Percentiles rank a stretch among this genome's conserved stretches.
These are phyloP conservation scores for Spinibarbus caldwelli DNA, from an alignment of 2,797 vertebrate species.

Conservation along the genomic window DNA sequence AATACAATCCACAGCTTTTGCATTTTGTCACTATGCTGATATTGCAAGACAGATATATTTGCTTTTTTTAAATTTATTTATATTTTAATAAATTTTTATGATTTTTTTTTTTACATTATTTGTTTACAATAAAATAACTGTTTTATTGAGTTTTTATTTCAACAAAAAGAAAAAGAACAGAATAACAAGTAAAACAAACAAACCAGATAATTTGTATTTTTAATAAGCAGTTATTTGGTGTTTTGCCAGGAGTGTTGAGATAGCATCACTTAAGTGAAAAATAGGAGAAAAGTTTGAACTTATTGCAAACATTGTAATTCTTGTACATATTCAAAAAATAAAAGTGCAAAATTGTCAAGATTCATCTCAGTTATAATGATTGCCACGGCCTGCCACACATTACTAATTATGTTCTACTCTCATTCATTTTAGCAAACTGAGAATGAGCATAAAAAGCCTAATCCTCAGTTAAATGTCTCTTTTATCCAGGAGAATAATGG, in stretches of 20 bases:
- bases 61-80: neutral
- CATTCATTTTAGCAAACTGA: neutral
- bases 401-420: neutral
- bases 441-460: neutral
- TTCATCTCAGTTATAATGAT: neutral
- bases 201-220: too few relatives aligned
- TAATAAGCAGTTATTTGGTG: too few relatives aligned
- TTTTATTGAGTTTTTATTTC: too few relatives aligned
- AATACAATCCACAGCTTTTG: neutral
- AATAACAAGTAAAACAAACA: too few relatives aligned
- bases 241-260: too few relatives aligned
- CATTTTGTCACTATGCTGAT: too few relatives aligned
- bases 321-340: neutral
- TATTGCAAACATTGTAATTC: too few relatives aligned
- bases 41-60: too few relatives aligned
- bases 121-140: too few relatives aligned
- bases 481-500: constrained; percentile 25
- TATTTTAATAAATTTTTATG: too few relatives aligned
- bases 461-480: constrained; percentile 16
- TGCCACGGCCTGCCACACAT: neutral
- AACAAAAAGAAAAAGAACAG: too few relatives aligned
- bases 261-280: neutral
- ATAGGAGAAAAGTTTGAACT: too few relatives aligned
- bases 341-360: neutral
- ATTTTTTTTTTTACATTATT: neutral